Conservation (phyloP, 2,888 invertebrate genomes). For the Leucophenga maculata region DNA sequence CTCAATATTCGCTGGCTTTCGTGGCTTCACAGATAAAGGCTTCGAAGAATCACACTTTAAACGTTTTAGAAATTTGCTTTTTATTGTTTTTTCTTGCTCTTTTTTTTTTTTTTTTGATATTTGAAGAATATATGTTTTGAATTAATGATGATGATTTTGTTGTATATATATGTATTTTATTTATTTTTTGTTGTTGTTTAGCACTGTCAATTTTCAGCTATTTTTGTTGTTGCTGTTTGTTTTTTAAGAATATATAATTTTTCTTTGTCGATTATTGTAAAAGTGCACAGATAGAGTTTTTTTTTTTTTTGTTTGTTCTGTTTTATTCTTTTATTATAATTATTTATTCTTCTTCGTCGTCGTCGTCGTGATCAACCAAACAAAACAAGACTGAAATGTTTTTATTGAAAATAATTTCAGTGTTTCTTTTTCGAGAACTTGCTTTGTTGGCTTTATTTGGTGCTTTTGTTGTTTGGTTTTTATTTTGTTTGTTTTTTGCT, state of each 20-base stretch:
- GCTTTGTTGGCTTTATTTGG: constrained; percentile 19
- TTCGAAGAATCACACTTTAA: constrained; percentile 63
- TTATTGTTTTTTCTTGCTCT: constrained; percentile 43
- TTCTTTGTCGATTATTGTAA: background rate
- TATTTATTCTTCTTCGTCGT: constrained; percentile 22
- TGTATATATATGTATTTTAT: constrained; percentile 41
- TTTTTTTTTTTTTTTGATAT: constrained; percentile 32
- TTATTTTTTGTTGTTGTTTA: constrained; percentile 40
- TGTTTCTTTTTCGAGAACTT: constrained; percentile 27
- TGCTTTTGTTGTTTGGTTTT: constrained; percentile 19
- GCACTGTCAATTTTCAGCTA: constrained; percentile 39
- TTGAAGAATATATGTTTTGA: constrained; percentile 11
- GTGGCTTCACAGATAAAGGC: constrained; percentile 60
- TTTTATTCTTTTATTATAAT: background rate
- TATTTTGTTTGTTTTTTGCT: constrained; percentile 19
- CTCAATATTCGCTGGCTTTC: constrained; percentile 44
- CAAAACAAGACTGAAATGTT: constrained; percentile 38
- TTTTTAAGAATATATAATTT: constrained; percentile 18
- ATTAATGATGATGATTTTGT: constrained; percentile 41
- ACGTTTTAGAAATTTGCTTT: constrained; percentile 45
- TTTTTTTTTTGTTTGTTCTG: constrained; percentile 12
- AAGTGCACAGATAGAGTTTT: background rate
- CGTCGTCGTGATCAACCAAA: constrained; percentile 33
- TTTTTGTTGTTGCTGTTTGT: constrained; percentile 25
- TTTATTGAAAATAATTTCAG: constrained; percentile 41